Percentiles rank a stretch among this genome's conserved stretches.
Conservation (phyloP, 2,113 vertebrate species). For the Triplophysa dalaica region DNA sequence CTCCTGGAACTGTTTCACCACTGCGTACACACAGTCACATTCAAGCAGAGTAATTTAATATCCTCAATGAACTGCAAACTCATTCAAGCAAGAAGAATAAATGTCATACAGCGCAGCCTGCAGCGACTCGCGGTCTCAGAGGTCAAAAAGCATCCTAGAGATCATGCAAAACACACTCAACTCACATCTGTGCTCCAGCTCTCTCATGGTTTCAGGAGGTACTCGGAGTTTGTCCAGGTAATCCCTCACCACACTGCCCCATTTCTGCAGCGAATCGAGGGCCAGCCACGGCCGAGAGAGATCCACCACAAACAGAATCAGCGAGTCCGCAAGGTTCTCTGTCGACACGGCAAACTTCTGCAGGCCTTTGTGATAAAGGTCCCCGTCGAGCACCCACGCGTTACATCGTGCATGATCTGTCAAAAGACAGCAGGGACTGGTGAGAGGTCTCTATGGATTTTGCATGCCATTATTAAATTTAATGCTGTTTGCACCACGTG, state of each 20-base stretch:
- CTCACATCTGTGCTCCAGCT: conserved; percentile 95
- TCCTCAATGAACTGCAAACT: conserved; percentile 2
- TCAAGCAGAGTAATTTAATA: not conserved
- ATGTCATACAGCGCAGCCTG: not conserved
- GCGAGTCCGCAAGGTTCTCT: conserved; percentile 83
- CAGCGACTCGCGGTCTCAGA: not conserved
- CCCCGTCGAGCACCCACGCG: conserved; percentile 96
- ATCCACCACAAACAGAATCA: conserved; percentile 87
- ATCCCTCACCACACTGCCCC: conserved; percentile 93
- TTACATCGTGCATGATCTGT: conserved; percentile 95
- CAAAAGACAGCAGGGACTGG: conserved; percentile 16
- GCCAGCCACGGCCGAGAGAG: conserved; percentile 97
- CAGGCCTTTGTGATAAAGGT: conserved; percentile 96
- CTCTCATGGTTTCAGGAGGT: conserved; percentile 91
- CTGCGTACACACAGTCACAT: conserved; percentile 66
- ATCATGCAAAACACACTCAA: conserved; percentile 49
- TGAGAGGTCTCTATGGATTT: conserved; percentile 1
- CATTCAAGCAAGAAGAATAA: conserved; percentile 9
- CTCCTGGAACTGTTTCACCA: conserved; percentile 97
- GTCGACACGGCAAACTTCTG: conserved; percentile 90
- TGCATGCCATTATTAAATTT: not conserved
- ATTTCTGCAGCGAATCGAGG: conserved; percentile 96
- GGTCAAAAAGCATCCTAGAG: not conserved
- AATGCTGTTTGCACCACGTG: too few species aligned
- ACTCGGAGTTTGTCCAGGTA: conserved; percentile 95